A percentile compares a stretch with the other conserved stretches of the same genome.
phyloP scores from a whole-genome alignment of 2,113 vertebrate genomes.

The Dasyornis broadbenti region DNA sequence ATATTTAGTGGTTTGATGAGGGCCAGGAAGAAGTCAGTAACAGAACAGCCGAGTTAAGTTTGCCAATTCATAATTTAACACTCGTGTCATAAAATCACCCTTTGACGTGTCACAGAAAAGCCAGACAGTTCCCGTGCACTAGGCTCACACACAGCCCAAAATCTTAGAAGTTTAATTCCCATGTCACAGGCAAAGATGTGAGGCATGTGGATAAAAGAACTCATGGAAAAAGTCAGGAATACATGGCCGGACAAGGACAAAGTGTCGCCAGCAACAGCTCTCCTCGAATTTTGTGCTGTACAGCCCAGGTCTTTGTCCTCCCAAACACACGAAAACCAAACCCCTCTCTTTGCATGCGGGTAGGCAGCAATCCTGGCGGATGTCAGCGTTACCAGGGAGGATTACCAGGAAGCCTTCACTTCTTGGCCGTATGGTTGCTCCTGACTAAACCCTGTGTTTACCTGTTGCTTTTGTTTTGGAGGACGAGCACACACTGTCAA shows the following conservation, averaged over 20 bases:
- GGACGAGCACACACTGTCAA: not conserved
- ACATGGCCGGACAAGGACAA: not conserved
- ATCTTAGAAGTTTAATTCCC: not conserved
- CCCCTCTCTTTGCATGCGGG: not conserved
- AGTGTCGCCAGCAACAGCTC: not conserved
- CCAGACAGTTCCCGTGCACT: not conserved
- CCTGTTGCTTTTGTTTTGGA: not conserved
- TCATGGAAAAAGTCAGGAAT: not conserved
- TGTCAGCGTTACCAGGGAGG: not conserved
- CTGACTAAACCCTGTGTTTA: not conserved
- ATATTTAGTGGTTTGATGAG: not conserved
- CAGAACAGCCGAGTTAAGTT: not conserved
- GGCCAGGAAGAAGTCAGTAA: not conserved
- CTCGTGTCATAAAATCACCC: not conserved
- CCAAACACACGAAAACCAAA: not conserved
- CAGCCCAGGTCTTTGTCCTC: not conserved
- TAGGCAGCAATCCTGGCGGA: not conserved
- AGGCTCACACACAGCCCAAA: not conserved
- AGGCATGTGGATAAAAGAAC: fast-evolving
- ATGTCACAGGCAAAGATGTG: not conserved
- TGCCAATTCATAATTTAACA: not conserved
- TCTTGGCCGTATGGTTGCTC: not conserved
- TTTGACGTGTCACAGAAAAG: not conserved
- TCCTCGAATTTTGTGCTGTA: not conserved
- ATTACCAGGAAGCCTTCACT: not conserved